phyloP scores from a whole-genome alignment of 2,113 vertebrate genomes.

The Hyperoodon ampullatus region DNA sequence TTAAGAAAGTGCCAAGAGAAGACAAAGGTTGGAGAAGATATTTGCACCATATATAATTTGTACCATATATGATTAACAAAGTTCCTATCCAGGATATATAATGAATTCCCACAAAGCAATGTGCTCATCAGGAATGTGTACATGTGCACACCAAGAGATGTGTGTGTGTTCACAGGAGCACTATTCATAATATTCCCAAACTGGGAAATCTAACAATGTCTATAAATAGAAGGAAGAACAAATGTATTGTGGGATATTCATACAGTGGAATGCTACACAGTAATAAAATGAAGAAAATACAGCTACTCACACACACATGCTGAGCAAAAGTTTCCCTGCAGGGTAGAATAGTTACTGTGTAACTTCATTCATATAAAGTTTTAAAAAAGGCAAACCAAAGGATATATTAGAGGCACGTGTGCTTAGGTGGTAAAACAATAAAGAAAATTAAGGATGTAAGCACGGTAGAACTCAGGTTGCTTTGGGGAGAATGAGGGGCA shows the following conservation, averaged over 20 bases:
- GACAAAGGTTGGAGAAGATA: neutral
- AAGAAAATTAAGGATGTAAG: neutral
- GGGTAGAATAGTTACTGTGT: neutral
- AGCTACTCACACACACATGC: neutral
- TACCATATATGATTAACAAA: neutral
- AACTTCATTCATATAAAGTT: neutral
- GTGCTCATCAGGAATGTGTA: neutral
- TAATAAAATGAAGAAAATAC: neutral
- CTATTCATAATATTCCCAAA: neutral
- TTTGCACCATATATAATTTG: neutral
- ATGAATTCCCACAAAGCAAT: neutral
- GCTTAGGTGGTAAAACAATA: neutral
- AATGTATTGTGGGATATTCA: neutral
- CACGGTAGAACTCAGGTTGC: neutral
- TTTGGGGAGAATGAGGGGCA: neutral
- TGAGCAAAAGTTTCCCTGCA: neutral
- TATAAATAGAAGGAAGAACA: neutral
- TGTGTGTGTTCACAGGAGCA: neutral
- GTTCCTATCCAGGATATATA: neutral
- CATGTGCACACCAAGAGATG: neutral
- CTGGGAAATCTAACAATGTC: neutral
- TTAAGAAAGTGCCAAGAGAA: neutral
- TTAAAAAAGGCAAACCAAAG: neutral
- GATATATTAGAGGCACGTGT: neutral
- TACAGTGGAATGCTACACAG: neutral